Base-by-base conservation (phyloP, 2,888 invertebrate genomes). In the Lathronympha strigana region DNA sequence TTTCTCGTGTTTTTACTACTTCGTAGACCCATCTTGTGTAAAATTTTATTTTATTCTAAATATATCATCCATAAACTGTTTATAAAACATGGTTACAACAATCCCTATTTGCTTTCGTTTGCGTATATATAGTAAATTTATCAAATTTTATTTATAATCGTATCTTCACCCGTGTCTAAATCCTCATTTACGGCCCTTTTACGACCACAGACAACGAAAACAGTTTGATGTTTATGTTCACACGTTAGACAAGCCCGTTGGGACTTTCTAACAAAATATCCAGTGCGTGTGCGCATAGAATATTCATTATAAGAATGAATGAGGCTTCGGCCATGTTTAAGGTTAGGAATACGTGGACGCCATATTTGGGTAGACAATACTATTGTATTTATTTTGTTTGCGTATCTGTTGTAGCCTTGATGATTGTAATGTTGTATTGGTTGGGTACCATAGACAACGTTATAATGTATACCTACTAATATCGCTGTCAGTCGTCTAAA, bases 251-350 rank as follows among this genome's bases (percentile, higher is more conserved):
- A 76, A 80, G 68, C 74, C 84, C 78, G 68, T 69, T 67, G 79
- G 72, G 84, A 90, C 91, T 91, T 91, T 91, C 91, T 87, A 90
- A 79, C 82, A 77, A 88, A 89, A 87, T 88, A 90, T 88, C 89
- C 83, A 77, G 84, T 82, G 80, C 74, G 83, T 75, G 73, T 75
- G 80, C 81, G 81, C 76, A 78, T 81, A 68, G 87, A 85, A 91
- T 91, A 86, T 82, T 84, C 72, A 88, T 84, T 72, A 71, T 61
- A 51, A 72, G 73, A 76, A 82, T 87, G 87, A 89, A 88, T 86
- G 79, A n/a, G 80, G 72, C 72, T 67, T 73, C 67, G 76, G 66
- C 78, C 79, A 75, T 81, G 81, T 81, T 86, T 82, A 87, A 83
- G 82, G 82, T 82, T 75, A 74, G 71, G 69, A 72, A 28, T 76